Percentiles rank a stretch among this genome's conserved stretches.
Evolutionary conservation across 2,797 vertebrate genomes (phyloP).

Genomic region (Hafferia zeledoni): DNA sequence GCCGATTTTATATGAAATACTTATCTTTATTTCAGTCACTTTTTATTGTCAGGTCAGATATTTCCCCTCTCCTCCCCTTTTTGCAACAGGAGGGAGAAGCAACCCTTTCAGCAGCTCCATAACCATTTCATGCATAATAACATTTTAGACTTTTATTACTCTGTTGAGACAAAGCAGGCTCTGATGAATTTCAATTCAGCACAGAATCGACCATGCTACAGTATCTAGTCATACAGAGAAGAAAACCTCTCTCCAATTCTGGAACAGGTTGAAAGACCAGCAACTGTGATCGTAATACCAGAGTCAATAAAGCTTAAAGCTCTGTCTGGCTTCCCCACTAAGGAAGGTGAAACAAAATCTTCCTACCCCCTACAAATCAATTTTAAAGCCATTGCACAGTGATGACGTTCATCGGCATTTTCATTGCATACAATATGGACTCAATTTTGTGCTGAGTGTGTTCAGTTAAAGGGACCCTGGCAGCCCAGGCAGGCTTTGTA

Average conservation of each 20-base stretch:
- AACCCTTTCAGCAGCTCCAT: conserved; percentile 10
- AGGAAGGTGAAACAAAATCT: conserved; percentile 52
- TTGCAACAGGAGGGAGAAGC: background rate
- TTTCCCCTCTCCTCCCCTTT: background rate
- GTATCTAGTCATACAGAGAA: conserved; percentile 33
- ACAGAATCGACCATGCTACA: conserved; percentile 26
- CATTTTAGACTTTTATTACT: conserved; percentile 72
- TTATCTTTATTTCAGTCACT: background rate
- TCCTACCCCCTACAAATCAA: conserved; percentile 28
- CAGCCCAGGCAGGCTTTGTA: conserved; percentile 4
- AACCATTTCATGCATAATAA: conserved; percentile 74
- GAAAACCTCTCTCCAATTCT: conserved; percentile 49
- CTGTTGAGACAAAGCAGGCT: conserved; percentile 69
- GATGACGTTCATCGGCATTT: conserved; percentile 10
- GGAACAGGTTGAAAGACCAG: conserved; percentile 54
- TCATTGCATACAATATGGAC: background rate
- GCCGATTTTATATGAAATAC: background rate
- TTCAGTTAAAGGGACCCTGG: conserved; percentile 10
- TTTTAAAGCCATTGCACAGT: background rate
- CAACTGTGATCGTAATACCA: conserved; percentile 49
- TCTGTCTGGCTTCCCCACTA: conserved; percentile 50
- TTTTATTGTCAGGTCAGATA: conserved; percentile 33
- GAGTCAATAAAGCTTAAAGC: conserved; percentile 66
- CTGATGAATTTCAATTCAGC: conserved; percentile 76
- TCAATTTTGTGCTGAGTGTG: background rate